Evolutionary conservation across 1,140 invertebrate species (phyloP).

Genomic region (Zaprionus africanus): DNA sequence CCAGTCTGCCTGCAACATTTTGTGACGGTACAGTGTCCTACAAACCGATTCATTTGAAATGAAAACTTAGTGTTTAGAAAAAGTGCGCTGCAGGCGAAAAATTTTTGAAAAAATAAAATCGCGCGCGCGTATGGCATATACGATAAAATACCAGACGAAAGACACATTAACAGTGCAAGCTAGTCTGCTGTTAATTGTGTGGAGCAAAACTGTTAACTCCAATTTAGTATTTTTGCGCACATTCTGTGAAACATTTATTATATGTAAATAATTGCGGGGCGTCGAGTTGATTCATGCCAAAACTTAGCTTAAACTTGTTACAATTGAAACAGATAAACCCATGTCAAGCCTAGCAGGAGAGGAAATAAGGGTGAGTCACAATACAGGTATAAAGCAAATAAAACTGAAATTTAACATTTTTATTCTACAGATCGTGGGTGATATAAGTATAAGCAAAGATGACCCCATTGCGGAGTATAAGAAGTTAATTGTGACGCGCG

Average conservation of each 20-base stretch:
- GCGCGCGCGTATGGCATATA: background rate
- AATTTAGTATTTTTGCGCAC: slow-evolving; percentile 2
- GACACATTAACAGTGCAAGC: background rate
- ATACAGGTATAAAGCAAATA: background rate
- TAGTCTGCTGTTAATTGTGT: slow-evolving; percentile 3
- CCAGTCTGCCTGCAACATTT: no score
- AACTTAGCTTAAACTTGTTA: slow-evolving; percentile 58
- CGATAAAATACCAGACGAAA: background rate
- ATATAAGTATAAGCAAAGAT: slow-evolving; percentile 36
- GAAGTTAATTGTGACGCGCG: slow-evolving; percentile 45
- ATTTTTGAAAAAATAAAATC: no score
- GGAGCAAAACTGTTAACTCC: slow-evolving; percentile 14
- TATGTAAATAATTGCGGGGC: background rate
- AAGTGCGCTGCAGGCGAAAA: no score
- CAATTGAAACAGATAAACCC: slow-evolving; percentile 1
- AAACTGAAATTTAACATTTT: background rate
- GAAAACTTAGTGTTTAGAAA: no score
- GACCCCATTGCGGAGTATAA: slow-evolving; percentile 58
- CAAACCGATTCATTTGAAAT: no score
- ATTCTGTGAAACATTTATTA: background rate
- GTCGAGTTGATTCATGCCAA: slow-evolving; percentile 43
- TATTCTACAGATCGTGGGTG: slow-evolving; percentile 2
- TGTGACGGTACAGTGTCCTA: no score
- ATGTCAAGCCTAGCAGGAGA: slow-evolving; percentile 43
- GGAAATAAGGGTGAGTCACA: slow-evolving; percentile 29